Conservation (phyloP, 2,888 invertebrate genomes). For the Lampropteryx suffumata region DNA sequence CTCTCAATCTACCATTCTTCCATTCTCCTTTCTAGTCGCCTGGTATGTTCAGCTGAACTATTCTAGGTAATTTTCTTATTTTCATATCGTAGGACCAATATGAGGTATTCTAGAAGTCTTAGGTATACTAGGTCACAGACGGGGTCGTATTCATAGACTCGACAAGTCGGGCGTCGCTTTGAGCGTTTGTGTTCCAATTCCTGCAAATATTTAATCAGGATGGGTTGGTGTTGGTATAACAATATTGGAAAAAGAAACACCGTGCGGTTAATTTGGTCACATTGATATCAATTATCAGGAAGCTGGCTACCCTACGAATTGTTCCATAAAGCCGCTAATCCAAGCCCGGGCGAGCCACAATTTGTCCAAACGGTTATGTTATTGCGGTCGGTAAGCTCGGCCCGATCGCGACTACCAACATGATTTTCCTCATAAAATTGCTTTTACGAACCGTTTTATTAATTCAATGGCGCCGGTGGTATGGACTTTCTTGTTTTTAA, state of each 20-base stretch:
- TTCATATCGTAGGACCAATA: too few relatives aligned
- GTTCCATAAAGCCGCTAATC: conserved; percentile 79
- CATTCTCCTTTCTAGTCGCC: too few relatives aligned
- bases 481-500: conserved; percentile 19
- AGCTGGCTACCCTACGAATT: conserved; percentile 64
- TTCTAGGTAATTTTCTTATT: too few relatives aligned
- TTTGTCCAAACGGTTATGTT: conserved; percentile 82
- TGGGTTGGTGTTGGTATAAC: background rate
- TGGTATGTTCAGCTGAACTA: too few relatives aligned
- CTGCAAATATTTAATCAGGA: too few relatives aligned
- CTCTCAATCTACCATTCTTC: too few relatives aligned
- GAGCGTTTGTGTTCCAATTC: too few relatives aligned
- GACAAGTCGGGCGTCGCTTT: too few relatives aligned
- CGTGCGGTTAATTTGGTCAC: conserved; percentile 63
- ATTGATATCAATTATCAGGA: conserved; percentile 79
- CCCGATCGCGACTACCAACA: conserved; percentile 50
- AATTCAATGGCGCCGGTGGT: conserved; percentile 36
- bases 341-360: conserved; percentile 70
- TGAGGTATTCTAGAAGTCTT: too few relatives aligned
- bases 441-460: conserved; percentile 51
- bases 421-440: conserved; percentile 70
- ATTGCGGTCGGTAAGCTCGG: conserved; percentile 75
- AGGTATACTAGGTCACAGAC: too few relatives aligned
- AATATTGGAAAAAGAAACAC: conserved; percentile 50
- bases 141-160: too few relatives aligned